Percentiles rank a stretch among this genome's conserved stretches.
Conservation (phyloP, 2,888 invertebrate species). For the Agonum fuliginosum region DNA sequence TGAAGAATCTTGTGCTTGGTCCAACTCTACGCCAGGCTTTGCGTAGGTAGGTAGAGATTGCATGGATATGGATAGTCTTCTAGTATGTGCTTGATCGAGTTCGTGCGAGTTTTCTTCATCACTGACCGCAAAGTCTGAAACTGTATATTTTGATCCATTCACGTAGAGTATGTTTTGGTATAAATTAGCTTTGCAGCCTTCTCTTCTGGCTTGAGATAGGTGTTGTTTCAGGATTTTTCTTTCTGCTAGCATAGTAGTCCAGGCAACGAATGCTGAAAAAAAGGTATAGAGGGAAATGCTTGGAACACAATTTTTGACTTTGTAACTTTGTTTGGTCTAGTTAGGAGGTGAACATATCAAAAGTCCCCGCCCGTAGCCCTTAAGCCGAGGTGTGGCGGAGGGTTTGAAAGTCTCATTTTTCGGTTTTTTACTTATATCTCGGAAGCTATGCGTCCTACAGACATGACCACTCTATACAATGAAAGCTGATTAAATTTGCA, state of each 20-base stretch:
- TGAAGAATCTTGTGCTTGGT: neutral
- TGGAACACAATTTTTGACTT: too few species aligned
- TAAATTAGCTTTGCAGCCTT: neutral
- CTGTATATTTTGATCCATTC: neutral
- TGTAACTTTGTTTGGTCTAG: too few species aligned
- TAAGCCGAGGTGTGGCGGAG: too few species aligned
- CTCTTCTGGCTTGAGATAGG: neutral
- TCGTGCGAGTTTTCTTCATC: neutral
- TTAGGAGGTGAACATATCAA: too few species aligned
- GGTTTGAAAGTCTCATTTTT: too few species aligned
- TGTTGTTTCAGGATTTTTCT: constrained; percentile 18
- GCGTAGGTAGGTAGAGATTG: neutral
- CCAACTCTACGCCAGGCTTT: neutral
- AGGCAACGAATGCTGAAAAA: too few species aligned
- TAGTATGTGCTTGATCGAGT: neutral
- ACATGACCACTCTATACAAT: too few species aligned
- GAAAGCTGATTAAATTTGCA: too few species aligned
- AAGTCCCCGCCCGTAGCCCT: too few species aligned
- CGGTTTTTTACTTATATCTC: too few species aligned
- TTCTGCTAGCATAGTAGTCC: neutral
- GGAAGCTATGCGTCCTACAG: too few species aligned
- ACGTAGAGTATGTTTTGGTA: neutral
- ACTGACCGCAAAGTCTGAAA: neutral
- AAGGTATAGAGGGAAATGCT: too few species aligned
- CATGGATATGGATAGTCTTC: neutral